Evolutionary conservation across 2,797 vertebrate species (phyloP).

Genomic region (Vipera ursinii): DNA sequence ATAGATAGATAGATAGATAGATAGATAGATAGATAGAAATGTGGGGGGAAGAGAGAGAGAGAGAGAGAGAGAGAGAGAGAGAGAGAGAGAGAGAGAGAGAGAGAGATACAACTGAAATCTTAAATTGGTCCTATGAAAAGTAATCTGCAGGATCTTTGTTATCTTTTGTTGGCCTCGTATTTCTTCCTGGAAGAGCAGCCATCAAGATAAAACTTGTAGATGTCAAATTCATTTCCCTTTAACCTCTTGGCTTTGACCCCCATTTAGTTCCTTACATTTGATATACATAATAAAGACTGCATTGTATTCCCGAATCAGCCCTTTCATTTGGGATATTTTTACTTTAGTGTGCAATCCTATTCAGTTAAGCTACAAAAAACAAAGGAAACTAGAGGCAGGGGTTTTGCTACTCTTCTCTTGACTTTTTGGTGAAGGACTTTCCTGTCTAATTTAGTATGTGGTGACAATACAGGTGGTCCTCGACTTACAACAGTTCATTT

Average conservation of each 20-base stretch:
- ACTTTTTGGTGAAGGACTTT: not conserved
- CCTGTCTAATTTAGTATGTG: not conserved
- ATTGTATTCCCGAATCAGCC: not conserved
- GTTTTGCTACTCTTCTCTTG: not conserved
- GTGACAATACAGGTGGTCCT: not conserved
- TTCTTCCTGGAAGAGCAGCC: not conserved
- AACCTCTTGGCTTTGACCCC: not conserved
- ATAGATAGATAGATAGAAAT: too few species aligned
- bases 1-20: too few species aligned
- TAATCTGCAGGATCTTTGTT: not conserved
- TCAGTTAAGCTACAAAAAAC: not conserved
- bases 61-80: too few species aligned
- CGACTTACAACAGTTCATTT: not conserved
- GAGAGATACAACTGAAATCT: not conserved
- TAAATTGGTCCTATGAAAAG: not conserved
- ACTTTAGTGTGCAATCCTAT: not conserved
- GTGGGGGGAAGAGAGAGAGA: too few species aligned
- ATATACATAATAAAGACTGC: not conserved
- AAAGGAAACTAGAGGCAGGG: not conserved
- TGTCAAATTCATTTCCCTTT: not conserved
- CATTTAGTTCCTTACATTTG: not conserved
- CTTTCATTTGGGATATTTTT: not conserved
- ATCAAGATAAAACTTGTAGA: not conserved
- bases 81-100: accelerated
- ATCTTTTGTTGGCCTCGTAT: not conserved